Evolutionary conservation across 2,797 vertebrate species (phyloP).

Genomic region (Denticeps clupeoides): DNA sequence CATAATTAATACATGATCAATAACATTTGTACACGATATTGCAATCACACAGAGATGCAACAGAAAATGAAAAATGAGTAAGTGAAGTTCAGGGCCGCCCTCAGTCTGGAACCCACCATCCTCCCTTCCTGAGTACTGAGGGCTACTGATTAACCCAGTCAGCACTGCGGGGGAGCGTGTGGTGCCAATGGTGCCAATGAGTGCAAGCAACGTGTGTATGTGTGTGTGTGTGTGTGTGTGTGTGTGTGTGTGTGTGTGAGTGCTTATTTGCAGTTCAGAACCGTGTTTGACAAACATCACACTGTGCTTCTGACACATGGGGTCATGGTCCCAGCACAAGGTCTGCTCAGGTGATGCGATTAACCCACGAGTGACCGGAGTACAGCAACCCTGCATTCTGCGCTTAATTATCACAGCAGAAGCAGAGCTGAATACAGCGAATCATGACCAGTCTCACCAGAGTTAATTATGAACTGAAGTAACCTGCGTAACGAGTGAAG

Average conservation of each 20-base stretch:
- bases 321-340: constrained; percentile 39
- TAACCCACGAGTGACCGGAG: constrained; percentile 16
- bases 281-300: constrained; percentile 51
- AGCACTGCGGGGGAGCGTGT: too few relatives aligned
- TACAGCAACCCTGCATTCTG: background rate
- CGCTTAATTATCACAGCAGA: background rate
- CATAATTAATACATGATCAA: too few relatives aligned
- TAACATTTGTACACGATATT: too few relatives aligned
- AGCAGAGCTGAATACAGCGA: too few relatives aligned
- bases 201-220: background rate
- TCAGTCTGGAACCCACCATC: too few relatives aligned
- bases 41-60: too few relatives aligned
- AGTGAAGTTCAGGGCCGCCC: too few relatives aligned
- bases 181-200: too few relatives aligned
- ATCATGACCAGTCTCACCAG: background rate
- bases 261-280: constrained; percentile 29
- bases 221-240: constrained; percentile 10
- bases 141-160: constrained; percentile 33
- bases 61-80: too few relatives aligned
- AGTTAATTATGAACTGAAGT: background rate
- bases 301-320: constrained; percentile 43
- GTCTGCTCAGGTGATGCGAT: constrained; percentile 34
- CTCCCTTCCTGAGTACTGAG: too few relatives aligned
- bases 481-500: too few relatives aligned
- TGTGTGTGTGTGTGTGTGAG: constrained; percentile 7